Evolutionary conservation across 1,140 invertebrate species (phyloP), one percentile per base, ranked within the genome.

Genomic region (Drosophila nannoptera): DNA sequence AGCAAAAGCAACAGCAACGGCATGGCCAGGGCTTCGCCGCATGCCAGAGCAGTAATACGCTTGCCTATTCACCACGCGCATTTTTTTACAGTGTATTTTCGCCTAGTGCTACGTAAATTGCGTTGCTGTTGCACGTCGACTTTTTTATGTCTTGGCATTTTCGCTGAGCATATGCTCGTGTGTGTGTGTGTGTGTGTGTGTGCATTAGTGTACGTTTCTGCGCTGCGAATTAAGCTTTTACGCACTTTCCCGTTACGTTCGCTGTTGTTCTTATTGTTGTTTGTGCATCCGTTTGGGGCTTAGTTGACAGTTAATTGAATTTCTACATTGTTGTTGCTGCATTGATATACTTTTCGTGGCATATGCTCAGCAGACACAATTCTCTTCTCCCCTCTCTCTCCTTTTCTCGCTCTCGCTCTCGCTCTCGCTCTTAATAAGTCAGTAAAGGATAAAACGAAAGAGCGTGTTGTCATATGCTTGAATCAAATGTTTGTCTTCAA

Each of bases 91-190:
- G 46, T 53, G 32, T 55, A 36, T 32, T 12, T 43, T 45, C 22
- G 61, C 35, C 22, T 8, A 43, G 5, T 42, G 32, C 38, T 64
- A 58, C 42, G 54, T 65, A 53, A 67, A 53, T 42, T 45, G 48
- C 60, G 55, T 55, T 65, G 68, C 55, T 53, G 61, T 61, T 69
- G 68, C 62, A 54, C 48, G 49, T 59, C 52, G 43, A 46, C 62
- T 40, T 55, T 45, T 60, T 54, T 54, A 50, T 71, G 54, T 66
- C 63, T 64, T 66, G 62, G 48, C 62, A 71, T 66, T 69, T 71
- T 40, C 55, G 48, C n/a, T 32, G 14, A 43, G 9, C 8, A 46
- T 33, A 46, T 43, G 8, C n/a, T 33, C 9, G 22, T 45, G 4
- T 38, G 12, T 64, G 12, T 49, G 43, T 11, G 5, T 35, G 11